Base-by-base conservation (phyloP, 2,797 vertebrate genomes). In the Ctenopoma kingsleyae region DNA sequence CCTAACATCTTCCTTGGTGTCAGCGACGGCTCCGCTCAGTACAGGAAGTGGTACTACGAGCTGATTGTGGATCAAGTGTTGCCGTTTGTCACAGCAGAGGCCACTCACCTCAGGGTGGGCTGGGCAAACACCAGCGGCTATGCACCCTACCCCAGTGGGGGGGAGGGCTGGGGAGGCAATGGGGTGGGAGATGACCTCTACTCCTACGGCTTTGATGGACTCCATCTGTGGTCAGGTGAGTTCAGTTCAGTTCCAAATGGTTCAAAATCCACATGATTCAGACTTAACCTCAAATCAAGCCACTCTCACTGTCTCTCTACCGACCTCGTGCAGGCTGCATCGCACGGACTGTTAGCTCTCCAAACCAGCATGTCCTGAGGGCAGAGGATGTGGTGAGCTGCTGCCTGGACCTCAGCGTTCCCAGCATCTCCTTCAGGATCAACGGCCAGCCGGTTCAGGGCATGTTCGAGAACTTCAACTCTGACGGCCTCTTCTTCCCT, bases 401-500 rank as follows among this genome's bases (percentile, higher is more conserved):
- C 90, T 98, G 97, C 79, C 92, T 99, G 87, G 97, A 99, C 65
- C 93, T 99, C 49, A 97, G 96, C 3, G 96, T 96, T 22, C 97
- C 97, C n/a, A 99, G 97, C 65, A 98, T 98, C 89, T 98, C 97
- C 13, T 99, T 99, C 88, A 95, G 97, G 71, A 98, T 99, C 89
- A 99, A 98, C 0, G 97, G 97, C 2, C 97, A 99, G 58, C 97
- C 97, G 0, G 97, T 99, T 50, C 97, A 99, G 93, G 97, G 97
- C 65, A 98, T 99, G 97, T 99, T 98, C 71, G 97, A 98, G 92
- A 99, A 99, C 92, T 98, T 99, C 94, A 98, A 98, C 91, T 94
- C 95, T 0, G 97, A 98, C 13, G 95, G 97, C 10, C 96, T 98
- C 78, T 98, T 99, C 91, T 98, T 98, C 76, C 97, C 97, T 0